Percentiles rank a stretch among this genome's conserved stretches.
These are phyloP conservation scores for Nerophis lumbriciformis DNA, from an alignment of 2,113 vertebrate species.

Conservation along the genomic window DNA sequence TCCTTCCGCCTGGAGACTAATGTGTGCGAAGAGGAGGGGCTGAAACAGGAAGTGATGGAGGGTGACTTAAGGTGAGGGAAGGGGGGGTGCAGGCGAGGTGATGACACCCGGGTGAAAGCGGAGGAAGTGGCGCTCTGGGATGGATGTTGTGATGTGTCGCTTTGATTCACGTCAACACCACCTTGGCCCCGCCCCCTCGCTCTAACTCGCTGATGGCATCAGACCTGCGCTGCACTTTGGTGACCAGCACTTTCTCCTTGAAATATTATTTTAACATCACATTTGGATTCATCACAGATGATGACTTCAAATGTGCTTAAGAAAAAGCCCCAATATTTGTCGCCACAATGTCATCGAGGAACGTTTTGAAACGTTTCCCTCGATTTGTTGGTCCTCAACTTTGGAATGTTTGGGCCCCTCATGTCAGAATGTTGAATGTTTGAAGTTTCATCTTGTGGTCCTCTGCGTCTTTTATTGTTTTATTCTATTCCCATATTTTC, in stretches of 20 bases:
- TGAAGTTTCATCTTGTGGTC: too few relatives aligned
- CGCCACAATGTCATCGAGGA: too few relatives aligned
- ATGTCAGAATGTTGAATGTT: too few relatives aligned
- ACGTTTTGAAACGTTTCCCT: too few relatives aligned
- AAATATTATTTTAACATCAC: too few relatives aligned
- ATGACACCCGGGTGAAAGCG: slow-evolving; percentile 56
- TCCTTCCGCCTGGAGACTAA: background rate
- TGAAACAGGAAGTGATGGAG: background rate
- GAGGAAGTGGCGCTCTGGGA: slow-evolving; percentile 37
- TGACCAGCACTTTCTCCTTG: background rate
- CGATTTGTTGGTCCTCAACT: too few relatives aligned
- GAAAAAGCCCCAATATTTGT: too few relatives aligned
- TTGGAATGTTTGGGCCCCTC: too few relatives aligned
- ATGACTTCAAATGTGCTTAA: too few relatives aligned
- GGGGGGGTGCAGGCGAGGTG: slow-evolving; percentile 34
- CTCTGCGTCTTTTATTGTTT: too few relatives aligned
- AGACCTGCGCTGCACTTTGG: slow-evolving; percentile 22
- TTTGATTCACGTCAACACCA: slow-evolving; percentile 51
- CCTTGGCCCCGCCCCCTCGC: background rate
- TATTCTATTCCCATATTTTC: too few relatives aligned
- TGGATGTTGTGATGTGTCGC: slow-evolving; percentile 49
- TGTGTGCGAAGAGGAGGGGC: background rate
- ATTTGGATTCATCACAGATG: too few relatives aligned
- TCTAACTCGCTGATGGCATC: slow-evolving; percentile 41
- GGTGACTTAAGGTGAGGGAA: slow-evolving; percentile 42